These are phyloP conservation scores for Amiota communis DNA, from an alignment of 2,888 invertebrate species.

Conservation along the genomic window DNA sequence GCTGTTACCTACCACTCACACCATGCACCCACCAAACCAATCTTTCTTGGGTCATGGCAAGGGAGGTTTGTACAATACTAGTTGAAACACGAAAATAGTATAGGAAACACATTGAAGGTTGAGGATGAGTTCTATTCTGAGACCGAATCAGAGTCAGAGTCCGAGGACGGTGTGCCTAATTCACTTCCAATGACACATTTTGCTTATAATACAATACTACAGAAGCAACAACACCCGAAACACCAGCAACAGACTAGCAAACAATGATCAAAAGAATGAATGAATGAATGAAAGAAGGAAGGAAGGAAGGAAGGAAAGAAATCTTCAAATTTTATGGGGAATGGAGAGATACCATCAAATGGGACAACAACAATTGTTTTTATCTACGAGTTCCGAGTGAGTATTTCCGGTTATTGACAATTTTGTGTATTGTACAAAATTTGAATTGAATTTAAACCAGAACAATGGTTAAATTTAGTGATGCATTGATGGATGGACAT, in stretches of 20 bases:
- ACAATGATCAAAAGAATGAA: not conserved
- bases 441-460: not conserved
- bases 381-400: not conserved
- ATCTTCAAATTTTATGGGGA: not conserved
- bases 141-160: no score
- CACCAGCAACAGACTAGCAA: no score
- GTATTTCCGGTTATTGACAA: slow-evolving; percentile 32
- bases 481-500: no score
- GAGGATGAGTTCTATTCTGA: no score
- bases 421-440: not conserved
- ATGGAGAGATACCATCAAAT: no score
- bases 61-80: no score
- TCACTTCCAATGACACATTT: slow-evolving; percentile 44
- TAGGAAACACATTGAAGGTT: no score
- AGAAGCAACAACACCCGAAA: slow-evolving; percentile 9
- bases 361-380: no score
- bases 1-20: rapidly evolving
- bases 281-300: slow-evolving; percentile 10
- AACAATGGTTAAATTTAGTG: no score
- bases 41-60: no score
- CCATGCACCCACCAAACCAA: no score
- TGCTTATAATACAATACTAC: not conserved
- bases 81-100: no score
- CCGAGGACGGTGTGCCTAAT: slow-evolving; percentile 34
- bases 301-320: slow-evolving; percentile 5